phyloP scores from a whole-genome alignment of 2,113 vertebrate species.

The Calidris pygmaea region DNA sequence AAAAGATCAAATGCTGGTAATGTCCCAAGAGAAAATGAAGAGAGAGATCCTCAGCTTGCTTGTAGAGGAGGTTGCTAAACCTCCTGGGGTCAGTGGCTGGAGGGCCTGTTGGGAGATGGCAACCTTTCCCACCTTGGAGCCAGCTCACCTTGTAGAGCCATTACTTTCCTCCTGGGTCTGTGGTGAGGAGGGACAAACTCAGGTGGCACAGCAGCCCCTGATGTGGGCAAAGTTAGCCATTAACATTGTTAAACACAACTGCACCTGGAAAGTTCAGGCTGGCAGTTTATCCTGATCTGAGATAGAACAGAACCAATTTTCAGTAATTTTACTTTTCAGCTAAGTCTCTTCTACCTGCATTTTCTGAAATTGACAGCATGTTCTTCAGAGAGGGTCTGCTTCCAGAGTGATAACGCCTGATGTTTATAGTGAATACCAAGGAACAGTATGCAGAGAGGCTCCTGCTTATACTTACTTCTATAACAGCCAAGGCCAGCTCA shows the following conservation, averaged over 20 bases:
- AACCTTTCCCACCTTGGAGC: background rate
- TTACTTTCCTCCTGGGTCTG: background rate
- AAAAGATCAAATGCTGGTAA: background rate
- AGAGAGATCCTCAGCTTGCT: background rate
- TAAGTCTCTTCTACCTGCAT: background rate
- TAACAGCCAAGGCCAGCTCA: background rate
- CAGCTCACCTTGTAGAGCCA: background rate
- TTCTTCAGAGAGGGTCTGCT: background rate
- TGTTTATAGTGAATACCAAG: background rate
- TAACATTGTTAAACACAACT: accelerated
- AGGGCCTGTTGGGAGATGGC: background rate
- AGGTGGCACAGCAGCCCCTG: background rate
- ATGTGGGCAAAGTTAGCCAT: background rate
- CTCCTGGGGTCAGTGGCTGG: background rate
- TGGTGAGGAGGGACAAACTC: background rate
- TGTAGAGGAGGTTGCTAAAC: background rate
- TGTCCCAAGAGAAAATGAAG: background rate
- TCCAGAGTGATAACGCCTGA: background rate
- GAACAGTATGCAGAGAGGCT: background rate
- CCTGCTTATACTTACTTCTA: background rate
- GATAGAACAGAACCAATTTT: background rate
- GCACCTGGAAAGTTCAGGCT: background rate
- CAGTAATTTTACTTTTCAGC: background rate
- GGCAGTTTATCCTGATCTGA: background rate
- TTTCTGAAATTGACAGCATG: background rate